phyloP scores from a whole-genome alignment of 2,113 vertebrate genomes.

The Psittacula cyanocephala region DNA sequence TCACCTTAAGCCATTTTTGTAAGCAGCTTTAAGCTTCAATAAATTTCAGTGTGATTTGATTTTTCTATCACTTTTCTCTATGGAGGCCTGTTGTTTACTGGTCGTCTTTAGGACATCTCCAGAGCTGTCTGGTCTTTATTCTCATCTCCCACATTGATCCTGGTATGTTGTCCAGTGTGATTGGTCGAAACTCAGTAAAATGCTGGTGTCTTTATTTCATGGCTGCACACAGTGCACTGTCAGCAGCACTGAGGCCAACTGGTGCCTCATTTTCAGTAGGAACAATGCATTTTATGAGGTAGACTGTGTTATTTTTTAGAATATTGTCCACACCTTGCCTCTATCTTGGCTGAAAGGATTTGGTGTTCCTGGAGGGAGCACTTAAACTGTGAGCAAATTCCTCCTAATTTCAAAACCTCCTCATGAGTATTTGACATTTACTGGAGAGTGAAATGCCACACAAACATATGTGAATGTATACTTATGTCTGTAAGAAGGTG shows the following conservation, averaged over 20 bases:
- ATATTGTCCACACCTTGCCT: not conserved
- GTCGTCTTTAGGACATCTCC: not conserved
- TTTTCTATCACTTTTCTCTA: constrained; percentile 4
- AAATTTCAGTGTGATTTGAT: constrained; percentile 26
- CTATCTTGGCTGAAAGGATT: not conserved
- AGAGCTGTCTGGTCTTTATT: constrained; percentile 1
- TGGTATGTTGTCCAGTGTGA: not conserved
- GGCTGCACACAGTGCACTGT: not conserved
- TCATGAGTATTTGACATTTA: not conserved
- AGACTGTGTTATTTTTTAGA: not conserved
- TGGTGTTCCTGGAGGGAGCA: not conserved
- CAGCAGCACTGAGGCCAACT: not conserved
- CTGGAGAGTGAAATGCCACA: not conserved
- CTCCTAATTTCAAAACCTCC: not conserved
- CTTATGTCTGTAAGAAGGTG: not conserved
- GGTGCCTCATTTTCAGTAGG: not conserved
- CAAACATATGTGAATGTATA: not conserved
- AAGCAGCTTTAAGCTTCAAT: constrained; percentile 33
- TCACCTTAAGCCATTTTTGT: constrained; percentile 27
- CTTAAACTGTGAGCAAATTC: not conserved
- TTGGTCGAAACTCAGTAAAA: not conserved
- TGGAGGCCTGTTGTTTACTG: constrained; percentile 9
- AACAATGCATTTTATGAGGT: not conserved
- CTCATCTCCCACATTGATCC: not conserved
- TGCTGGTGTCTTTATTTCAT: not conserved